phyloP scores from a whole-genome alignment of 2,797 vertebrate genomes.

The Sarcophilus harrisii region DNA sequence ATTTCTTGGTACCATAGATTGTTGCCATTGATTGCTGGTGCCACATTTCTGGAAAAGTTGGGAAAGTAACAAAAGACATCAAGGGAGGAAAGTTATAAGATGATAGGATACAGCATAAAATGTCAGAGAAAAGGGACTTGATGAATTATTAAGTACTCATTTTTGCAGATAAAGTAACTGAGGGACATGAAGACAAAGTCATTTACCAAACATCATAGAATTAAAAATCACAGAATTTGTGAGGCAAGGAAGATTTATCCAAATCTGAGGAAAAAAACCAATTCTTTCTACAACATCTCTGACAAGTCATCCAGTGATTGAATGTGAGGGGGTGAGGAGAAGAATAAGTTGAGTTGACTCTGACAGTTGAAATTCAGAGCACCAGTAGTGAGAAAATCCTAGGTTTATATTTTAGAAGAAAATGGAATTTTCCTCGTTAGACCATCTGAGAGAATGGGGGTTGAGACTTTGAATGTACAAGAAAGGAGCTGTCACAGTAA shows the following conservation, averaged over 20 bases:
- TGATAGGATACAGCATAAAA: neutral
- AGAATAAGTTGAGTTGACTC: slow-evolving; percentile 27
- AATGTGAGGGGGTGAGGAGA: neutral
- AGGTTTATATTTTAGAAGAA: neutral
- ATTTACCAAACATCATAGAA: neutral
- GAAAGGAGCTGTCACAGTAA: neutral
- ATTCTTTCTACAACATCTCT: neutral
- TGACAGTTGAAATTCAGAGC: slow-evolving; percentile 22
- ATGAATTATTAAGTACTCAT: neutral
- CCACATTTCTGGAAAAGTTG: neutral
- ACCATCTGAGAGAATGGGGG: neutral
- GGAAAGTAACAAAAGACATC: neutral
- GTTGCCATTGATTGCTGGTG: neutral
- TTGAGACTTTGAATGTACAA: neutral
- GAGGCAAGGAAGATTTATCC: neutral
- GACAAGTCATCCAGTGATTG: neutral
- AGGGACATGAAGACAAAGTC: neutral
- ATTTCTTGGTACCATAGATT: neutral
- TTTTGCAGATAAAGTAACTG: neutral
- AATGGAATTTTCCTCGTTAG: neutral
- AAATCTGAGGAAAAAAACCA: neutral
- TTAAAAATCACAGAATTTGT: neutral
- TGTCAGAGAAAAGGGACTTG: neutral
- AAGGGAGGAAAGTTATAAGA: neutral
- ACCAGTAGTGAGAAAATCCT: neutral